Evolutionary conservation across 2,113 vertebrate species (phyloP), one percentile per base, ranked within the genome.

Genomic region (Spizaetus ornatus): DNA sequence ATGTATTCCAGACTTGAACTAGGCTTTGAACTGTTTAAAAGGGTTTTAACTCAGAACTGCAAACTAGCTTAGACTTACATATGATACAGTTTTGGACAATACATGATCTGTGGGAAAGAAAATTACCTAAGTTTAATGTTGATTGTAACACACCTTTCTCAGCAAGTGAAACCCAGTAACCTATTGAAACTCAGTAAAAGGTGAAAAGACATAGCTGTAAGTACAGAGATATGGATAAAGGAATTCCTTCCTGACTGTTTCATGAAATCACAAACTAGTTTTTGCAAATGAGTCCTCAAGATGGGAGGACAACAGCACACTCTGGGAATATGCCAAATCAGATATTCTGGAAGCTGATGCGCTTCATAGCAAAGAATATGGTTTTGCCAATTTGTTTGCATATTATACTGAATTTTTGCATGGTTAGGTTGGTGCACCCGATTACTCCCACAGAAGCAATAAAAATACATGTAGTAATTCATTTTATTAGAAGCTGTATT

Each of bases 381-480:
- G 25, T 50, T 90, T 82, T 80, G 40, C 27, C 91, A 55, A 31
- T 77, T 65, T 56, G 45, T 78, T 87, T 86, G n/a, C 23, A 27
- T 85, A 86, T 78, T 43, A 69, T 43, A 32, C 45, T 83, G 52
- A 66, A 72, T 72, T 90, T 93, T 62, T 90, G 62, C 63, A 74
- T 40, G 32, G 45, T 67, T 89, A 70, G 11, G 52, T 67, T 91
- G 66, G 53, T 50, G 42, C 59, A 94, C 50, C 65, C 29, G 74
- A 86, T 96, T 91, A 85, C 43, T 86, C 80, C 53, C 82, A 95
- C 22, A 86, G 78, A 88, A 94, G 80, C 62, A 86, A 71, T 43
- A 86, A 84, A 56, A 45, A 26, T 32, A 67, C 8, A 14, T 56
- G 32, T 42, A 82, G 52, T n/a, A 94, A 96, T 84, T 84, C 22